These are phyloP conservation scores for Istiophorus platypterus DNA, from an alignment of 2,113 vertebrate species.

Conservation along the genomic window DNA sequence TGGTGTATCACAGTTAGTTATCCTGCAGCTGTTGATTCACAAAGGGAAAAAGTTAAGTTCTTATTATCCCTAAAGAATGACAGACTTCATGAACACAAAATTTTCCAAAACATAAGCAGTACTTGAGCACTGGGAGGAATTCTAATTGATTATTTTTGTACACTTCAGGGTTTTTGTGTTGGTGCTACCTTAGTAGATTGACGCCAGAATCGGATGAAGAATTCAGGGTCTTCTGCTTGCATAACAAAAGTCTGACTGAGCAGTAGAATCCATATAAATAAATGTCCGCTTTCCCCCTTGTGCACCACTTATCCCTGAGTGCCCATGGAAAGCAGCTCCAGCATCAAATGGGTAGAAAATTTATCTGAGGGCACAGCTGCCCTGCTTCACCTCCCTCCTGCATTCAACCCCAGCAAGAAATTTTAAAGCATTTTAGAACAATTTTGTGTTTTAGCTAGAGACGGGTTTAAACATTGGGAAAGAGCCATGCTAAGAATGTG, in stretches of 20 bases:
- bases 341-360: slow-evolving; percentile 4
- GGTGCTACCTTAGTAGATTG: neutral
- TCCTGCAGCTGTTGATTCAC: slow-evolving; percentile 27
- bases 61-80: neutral
- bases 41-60: neutral
- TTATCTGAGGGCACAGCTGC: slow-evolving; percentile 3
- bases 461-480: neutral
- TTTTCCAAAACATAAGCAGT: neutral
- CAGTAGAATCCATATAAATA: neutral
- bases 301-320: neutral
- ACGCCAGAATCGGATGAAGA: neutral
- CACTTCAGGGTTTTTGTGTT: too few species aligned
- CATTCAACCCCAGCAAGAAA: slow-evolving; percentile 1
- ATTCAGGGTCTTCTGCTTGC: neutral
- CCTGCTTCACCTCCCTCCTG: neutral
- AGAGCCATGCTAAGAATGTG: neutral
- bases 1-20: slow-evolving; percentile 1
- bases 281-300: neutral
- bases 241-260: neutral
- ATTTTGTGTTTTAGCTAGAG: neutral
- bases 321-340: neutral
- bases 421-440: neutral
- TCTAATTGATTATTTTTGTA: neutral
- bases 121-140: neutral
- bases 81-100: neutral